These are phyloP conservation scores for Neolamprologus brichardi DNA, from an alignment of 2,113 vertebrate genomes.

Conservation along the genomic window DNA sequence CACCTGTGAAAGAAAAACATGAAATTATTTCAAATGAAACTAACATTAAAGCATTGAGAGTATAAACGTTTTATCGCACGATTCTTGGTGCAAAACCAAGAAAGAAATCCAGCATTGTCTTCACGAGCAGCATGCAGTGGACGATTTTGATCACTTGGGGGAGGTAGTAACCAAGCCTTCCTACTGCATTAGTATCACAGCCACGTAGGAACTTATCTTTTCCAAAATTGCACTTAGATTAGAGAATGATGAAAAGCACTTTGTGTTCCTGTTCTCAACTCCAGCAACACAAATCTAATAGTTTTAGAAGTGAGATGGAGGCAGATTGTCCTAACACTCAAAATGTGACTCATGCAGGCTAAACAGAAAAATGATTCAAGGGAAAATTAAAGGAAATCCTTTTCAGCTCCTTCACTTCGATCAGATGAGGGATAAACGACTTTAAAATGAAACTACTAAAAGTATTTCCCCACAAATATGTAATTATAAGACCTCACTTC, in stretches of 20 bases:
- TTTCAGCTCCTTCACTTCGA: background rate
- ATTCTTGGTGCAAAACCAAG: rapidly evolving
- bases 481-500: background rate
- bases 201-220: background rate
- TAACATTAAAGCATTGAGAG: background rate
- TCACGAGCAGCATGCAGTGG: background rate
- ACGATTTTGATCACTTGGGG: background rate
- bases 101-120: background rate
- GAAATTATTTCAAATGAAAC: background rate
- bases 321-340: background rate
- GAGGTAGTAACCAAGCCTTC: background rate
- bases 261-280: background rate
- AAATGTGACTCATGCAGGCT: background rate
- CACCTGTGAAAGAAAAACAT: background rate
- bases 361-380: background rate
- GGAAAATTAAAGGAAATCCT: background rate
- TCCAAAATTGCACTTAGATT: background rate
- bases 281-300: background rate
- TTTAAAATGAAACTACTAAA: background rate
- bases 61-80: rapidly evolving
- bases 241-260: background rate
- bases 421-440: background rate
- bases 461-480: background rate
- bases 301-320: background rate
- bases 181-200: background rate